Evolutionary conservation across 2,113 vertebrate genomes (phyloP), one percentile per base, ranked within the genome.

Genomic region (Cairina moschata): DNA sequence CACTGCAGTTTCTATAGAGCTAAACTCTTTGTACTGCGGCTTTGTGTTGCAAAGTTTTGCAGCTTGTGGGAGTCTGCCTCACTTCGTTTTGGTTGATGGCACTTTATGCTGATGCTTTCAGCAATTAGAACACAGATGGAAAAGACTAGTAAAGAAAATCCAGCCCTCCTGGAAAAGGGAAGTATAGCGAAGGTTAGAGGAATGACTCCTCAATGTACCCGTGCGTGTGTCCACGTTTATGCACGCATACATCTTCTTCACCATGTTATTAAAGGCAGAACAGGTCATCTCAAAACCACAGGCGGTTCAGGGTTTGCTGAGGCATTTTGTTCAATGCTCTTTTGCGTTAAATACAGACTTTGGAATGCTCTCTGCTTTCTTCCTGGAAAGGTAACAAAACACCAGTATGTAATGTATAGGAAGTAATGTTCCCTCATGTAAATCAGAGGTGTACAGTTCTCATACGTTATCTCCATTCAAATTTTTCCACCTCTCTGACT

Each of bases 31-130:
- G 93, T 91, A 18, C 73, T 10, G 38, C 54, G 88, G 90, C 86
- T 96, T 93, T 94, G 95, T 82, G 80, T 90, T 91, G 96, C 93
- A 87, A 92, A 92, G 81, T 82, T 90, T 8, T 28, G 88, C 60
- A 6, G 86, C 79, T 79, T 67, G 83, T 59, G 92, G 4, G 92
- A 90, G 93, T 31, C 92, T 7, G 80, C 73, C 90, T 74, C 65
- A 20, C 83, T 83, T 75, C 73, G 10, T 68, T 88, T 55, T 13
- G 90, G 90, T 32, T 14, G 85, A 88, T 60, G 72, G 95, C 26
- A 92, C 66, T 88, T 95, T 65, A 68, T 18, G 81, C 83, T 29
- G 44, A 55, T 14, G 28, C 54, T 88, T 94, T 93, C 88, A 69
- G 95, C 96, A 91, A 92, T 95, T 91, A 94, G 88, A 69, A 75